Conservation (phyloP, 2,888 invertebrate genomes). For the Criorhina ranunculi region DNA sequence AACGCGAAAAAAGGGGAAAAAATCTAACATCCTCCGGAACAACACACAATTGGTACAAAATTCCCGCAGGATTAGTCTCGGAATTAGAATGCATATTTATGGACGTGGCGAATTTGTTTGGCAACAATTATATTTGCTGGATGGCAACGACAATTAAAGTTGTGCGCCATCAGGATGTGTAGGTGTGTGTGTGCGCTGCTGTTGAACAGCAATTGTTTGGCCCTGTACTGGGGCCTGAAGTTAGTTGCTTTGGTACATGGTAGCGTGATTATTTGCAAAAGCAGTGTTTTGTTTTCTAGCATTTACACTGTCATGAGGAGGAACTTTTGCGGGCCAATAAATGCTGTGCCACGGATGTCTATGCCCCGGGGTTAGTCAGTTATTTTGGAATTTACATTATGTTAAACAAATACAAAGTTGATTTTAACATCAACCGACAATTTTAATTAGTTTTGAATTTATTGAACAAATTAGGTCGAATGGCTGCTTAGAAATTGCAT, state of each 20-base stretch:
- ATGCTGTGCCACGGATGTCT: not conserved
- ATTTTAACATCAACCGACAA: constrained; percentile 27
- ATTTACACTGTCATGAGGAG: not conserved
- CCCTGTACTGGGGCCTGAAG: constrained; percentile 11
- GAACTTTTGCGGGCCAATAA: constrained; percentile 43
- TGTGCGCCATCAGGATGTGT: constrained; percentile 9
- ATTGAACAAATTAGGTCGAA: constrained; percentile 24
- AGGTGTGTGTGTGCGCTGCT: constrained; percentile 1
- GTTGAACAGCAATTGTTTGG: constrained; percentile 24
- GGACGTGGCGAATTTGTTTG: constrained; percentile 71
- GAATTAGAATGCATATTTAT: constrained; percentile 76
- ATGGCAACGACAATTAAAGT: constrained; percentile 66
- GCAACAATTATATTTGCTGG: constrained; percentile 66
- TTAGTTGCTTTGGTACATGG: constrained; percentile 8
- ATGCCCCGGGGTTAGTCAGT: not conserved
- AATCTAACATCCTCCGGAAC: constrained; percentile 40
- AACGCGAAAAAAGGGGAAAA: constrained; percentile 7
- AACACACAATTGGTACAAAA: constrained; percentile 54
- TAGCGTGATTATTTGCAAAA: constrained; percentile 40
- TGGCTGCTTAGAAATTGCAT: not conserved
- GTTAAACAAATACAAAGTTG: constrained; percentile 37
- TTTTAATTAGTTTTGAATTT: constrained; percentile 69
- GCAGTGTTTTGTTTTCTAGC: constrained; percentile 9
- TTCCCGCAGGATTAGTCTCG: constrained; percentile 73
- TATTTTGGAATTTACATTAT: constrained; percentile 41